A percentile compares a stretch with the other conserved stretches of the same genome.
Evolutionary conservation across 2,113 vertebrate species (phyloP).

Genomic region (Aspiorhynchus laticeps): DNA sequence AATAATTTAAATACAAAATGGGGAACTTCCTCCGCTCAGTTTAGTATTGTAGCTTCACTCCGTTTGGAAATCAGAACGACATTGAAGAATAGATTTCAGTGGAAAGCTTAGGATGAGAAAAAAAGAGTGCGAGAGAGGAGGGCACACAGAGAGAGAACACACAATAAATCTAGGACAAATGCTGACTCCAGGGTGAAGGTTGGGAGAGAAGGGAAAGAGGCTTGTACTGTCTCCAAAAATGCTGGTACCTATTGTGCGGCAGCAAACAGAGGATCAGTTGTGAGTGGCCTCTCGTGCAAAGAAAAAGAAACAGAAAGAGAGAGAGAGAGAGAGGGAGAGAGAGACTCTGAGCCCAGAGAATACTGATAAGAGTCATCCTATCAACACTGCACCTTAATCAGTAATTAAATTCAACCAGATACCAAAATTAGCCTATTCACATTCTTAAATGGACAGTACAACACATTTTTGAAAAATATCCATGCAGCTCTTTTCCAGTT

Average conservation of each 20-base stretch:
- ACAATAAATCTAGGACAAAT: conserved; percentile 75
- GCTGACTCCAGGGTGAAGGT: conserved; percentile 74
- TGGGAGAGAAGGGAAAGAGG: conserved; percentile 55
- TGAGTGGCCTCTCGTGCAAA: conserved; percentile 52
- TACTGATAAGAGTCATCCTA: not conserved
- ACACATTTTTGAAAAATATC: not conserved
- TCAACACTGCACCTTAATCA: not conserved
- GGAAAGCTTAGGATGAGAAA: not conserved
- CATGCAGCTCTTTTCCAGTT: not conserved
- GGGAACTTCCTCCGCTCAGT: conserved; percentile 31
- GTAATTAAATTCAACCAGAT: not conserved
- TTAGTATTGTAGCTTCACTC: conserved; percentile 19
- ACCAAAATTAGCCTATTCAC: not conserved
- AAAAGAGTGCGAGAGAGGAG: conserved; percentile 6
- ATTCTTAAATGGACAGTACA: not conserved
- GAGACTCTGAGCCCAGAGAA: not conserved
- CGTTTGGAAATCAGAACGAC: conserved; percentile 60
- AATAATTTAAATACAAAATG: conserved; percentile 39
- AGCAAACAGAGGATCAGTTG: conserved; percentile 58
- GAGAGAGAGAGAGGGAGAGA: conserved; percentile 1
- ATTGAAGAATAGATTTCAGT: conserved; percentile 56
- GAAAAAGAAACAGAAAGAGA: conserved; percentile 25
- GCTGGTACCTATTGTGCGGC: conserved; percentile 55
- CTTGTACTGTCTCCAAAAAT: conserved; percentile 48
- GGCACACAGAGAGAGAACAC: conserved; percentile 12